Evolutionary conservation across 2,113 vertebrate genomes (phyloP), one percentile per base, ranked within the genome.

Genomic region (Neogobius melanostomus): DNA sequence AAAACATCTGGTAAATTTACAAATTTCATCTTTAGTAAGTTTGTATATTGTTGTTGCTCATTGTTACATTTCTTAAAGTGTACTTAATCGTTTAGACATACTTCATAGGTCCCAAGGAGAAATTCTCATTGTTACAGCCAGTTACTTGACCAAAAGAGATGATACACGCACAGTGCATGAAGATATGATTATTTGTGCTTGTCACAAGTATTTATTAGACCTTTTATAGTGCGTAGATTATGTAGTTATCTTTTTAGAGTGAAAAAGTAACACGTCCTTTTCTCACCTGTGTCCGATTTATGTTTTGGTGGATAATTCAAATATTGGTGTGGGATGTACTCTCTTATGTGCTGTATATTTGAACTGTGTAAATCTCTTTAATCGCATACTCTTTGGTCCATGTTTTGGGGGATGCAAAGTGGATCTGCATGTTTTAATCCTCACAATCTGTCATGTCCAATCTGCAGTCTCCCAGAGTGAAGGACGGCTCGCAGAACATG

Each of bases 401-500:
- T 64, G 54, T n/a, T 36, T 68, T 75, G 51, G 66, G 70, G 73
- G 76, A 66, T 68, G 69, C 47, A 75, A 72, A 47, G 73, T 12
- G 82, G 11, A 72, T 53, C 64, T 85, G 87, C 88, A 90, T 88
- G 87, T 82, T 71, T 80, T 83, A 87, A 89, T 90, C 82, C 74
- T 91, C 85, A 83, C 68, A 88, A 90, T 91, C 86, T 91, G 89
- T 87, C 91, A 74, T 91, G 84, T 89, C 68, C 87, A 48, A 91
- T 82, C 88, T 91, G 86, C 93, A 99, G 97, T 98, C 97, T 79
- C 97, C 97, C 74, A 94, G 97, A 92, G 96, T 99, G 88, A 99
- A 96, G 93, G 97, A 99, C 51, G 93, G 95, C 71, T 82, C 92
- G 83, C 93, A 94, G 84, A 95, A 94, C 82, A 91, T 95, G 6